Conservation (phyloP, 2,113 vertebrate species). For the Benthochromis sp. region DNA sequence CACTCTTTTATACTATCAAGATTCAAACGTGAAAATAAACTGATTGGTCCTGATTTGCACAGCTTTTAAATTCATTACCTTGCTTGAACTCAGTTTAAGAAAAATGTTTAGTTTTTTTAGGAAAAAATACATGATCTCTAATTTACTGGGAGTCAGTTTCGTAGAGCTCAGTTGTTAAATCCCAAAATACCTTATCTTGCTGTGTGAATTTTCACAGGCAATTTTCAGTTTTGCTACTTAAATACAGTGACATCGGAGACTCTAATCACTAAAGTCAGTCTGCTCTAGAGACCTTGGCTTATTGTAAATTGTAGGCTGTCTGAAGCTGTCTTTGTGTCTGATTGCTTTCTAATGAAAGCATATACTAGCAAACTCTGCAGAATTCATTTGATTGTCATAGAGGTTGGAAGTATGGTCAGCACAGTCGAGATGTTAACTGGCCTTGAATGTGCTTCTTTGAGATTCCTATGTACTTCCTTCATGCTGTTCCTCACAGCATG, state of each 20-base stretch:
- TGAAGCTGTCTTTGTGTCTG: not conserved
- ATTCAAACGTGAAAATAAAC: not conserved
- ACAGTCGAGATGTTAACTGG: not conserved
- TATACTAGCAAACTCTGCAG: not conserved
- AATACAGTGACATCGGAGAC: not conserved
- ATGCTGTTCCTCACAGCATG: conserved; percentile 7
- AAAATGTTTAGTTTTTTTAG: not conserved
- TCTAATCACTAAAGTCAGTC: not conserved
- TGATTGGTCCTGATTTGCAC: not conserved
- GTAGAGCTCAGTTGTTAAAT: not conserved
- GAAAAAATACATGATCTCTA: not conserved
- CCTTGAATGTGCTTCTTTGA: not conserved
- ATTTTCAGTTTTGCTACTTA: not conserved
- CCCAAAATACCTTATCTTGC: not conserved
- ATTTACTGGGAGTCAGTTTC: not conserved
- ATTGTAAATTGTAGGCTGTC: not conserved
- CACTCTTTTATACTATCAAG: not conserved
- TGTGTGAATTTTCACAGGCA: not conserved
- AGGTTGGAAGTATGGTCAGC: not conserved
- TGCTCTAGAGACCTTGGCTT: not conserved
- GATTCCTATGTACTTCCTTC: not conserved
- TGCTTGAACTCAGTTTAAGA: not conserved
- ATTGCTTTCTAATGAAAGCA: not conserved
- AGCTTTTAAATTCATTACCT: not conserved
- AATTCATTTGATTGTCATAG: not conserved